Percentiles rank a stretch among this genome's conserved stretches.
Evolutionary conservation across 2,888 invertebrate species (phyloP).

Genomic region (Brachylomia viminalis): DNA sequence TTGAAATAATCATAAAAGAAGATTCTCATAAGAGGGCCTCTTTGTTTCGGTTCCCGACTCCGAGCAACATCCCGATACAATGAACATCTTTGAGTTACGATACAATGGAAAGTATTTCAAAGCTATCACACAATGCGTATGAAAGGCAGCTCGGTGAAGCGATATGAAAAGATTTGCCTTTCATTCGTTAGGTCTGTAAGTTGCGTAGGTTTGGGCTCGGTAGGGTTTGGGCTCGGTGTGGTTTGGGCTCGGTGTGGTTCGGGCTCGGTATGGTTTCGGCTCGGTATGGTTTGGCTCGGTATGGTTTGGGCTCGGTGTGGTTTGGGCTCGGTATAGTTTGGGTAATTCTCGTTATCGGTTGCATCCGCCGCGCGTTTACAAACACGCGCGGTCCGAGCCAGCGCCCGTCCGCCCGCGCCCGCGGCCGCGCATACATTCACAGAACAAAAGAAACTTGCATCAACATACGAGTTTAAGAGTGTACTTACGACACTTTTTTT

Average conservation of each 20-base stretch:
- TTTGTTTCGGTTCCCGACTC: slow-evolving; percentile 39
- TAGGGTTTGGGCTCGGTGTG: too few species aligned
- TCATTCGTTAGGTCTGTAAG: slow-evolving; percentile 15
- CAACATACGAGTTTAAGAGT: slow-evolving; percentile 28
- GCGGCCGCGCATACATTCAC: slow-evolving; percentile 16
- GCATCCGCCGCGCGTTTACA: slow-evolving; percentile 63
- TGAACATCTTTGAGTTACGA: slow-evolving; percentile 33
- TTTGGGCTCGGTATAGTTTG: slow-evolving; percentile 23
- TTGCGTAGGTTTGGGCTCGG: too few species aligned
- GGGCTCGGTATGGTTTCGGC: slow-evolving; percentile 22
- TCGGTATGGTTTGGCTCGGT: too few species aligned
- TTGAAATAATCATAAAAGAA: slow-evolving; percentile 42
- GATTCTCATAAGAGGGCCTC: slow-evolving; percentile 30
- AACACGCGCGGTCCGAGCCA: slow-evolving; percentile 43
- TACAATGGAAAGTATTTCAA: slow-evolving; percentile 49
- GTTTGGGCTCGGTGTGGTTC: too few species aligned
- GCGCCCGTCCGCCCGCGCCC: slow-evolving; percentile 16
- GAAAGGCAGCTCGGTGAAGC: slow-evolving; percentile 20
- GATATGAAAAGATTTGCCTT: slow-evolving; percentile 30
- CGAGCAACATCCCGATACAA: slow-evolving; percentile 36
- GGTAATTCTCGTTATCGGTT: slow-evolving; percentile 45
- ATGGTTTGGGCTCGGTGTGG: too few species aligned
- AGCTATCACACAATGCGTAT: slow-evolving; percentile 39
- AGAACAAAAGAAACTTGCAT: slow-evolving; percentile 52
- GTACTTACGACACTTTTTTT: slow-evolving; percentile 33